phyloP scores from a whole-genome alignment of 2,888 invertebrate genomes.

The Mythimna ferrago region DNA sequence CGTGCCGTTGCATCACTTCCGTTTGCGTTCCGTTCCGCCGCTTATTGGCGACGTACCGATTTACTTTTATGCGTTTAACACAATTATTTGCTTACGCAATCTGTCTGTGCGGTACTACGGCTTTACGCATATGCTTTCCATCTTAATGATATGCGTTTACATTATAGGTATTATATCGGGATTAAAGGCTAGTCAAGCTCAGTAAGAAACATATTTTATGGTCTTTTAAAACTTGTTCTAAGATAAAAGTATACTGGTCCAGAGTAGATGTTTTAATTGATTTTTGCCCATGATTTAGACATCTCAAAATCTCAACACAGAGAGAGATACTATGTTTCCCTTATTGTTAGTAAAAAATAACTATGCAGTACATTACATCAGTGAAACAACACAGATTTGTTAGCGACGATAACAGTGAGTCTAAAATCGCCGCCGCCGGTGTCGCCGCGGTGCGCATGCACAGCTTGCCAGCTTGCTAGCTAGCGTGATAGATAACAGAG shows the following conservation, averaged over 20 bases:
- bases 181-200: slow-evolving; percentile 5
- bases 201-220: slow-evolving; percentile 29
- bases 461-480: slow-evolving; percentile 67
- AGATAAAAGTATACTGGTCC: not conserved
- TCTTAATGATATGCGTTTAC: slow-evolving; percentile 5
- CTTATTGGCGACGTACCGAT: slow-evolving; percentile 81
- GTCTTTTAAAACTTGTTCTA: slow-evolving; percentile 24
- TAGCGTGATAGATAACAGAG: slow-evolving; percentile 74
- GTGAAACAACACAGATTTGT: slow-evolving; percentile 42
- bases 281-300: not conserved
- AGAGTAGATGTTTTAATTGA: slow-evolving; percentile 1
- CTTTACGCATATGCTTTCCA: slow-evolving; percentile 15
- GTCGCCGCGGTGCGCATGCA: slow-evolving; percentile 67
- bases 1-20: slow-evolving; percentile 89
- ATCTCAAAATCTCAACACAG: not conserved
- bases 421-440: slow-evolving; percentile 58
- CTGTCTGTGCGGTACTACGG: slow-evolving; percentile 20
- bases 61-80: slow-evolving; percentile 77
- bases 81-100: slow-evolving; percentile 66
- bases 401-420: slow-evolving; percentile 44
- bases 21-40: slow-evolving; percentile 87
- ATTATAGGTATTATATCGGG: not conserved
- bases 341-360: not conserved
- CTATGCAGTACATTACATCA: slow-evolving; percentile 18
- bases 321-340: no score